phyloP scores from a whole-genome alignment of 2,113 vertebrate species.

The Spheniscus mendiculus region DNA sequence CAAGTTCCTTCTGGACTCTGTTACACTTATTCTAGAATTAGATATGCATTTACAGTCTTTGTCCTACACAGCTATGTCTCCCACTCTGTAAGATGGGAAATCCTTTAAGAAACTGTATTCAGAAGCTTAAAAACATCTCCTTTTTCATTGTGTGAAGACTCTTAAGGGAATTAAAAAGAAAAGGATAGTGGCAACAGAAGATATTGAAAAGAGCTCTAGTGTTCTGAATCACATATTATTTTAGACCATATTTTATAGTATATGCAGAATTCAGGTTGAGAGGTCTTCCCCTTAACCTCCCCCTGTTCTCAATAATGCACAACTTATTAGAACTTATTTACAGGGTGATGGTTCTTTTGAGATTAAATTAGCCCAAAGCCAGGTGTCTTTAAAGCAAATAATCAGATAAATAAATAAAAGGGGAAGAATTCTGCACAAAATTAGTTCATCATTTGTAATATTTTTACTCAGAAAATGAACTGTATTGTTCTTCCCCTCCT shows the following conservation, averaged over 20 bases:
- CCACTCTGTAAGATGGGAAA: not conserved
- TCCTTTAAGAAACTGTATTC: not conserved
- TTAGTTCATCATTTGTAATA: not conserved
- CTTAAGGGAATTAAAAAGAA: not conserved
- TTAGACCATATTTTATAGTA: not conserved
- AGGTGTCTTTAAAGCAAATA: not conserved
- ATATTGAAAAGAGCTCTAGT: not conserved
- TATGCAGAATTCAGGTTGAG: not conserved
- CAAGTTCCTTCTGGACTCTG: not conserved
- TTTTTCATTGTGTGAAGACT: slow-evolving; percentile 6
- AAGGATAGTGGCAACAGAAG: not conserved
- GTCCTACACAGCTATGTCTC: not conserved
- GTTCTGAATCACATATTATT: not conserved
- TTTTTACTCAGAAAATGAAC: not conserved
- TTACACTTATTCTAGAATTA: not conserved
- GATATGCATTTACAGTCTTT: not conserved
- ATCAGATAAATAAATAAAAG: not conserved
- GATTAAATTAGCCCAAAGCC: not conserved
- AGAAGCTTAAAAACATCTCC: not conserved
- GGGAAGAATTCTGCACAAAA: not conserved
- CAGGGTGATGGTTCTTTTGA: not conserved
- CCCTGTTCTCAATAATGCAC: not conserved
- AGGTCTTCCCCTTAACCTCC: not conserved
- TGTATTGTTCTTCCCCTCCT: not conserved
- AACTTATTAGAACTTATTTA: not conserved